Conservation (phyloP, 2,888 invertebrate species). For the Polydesmus complanatus region DNA sequence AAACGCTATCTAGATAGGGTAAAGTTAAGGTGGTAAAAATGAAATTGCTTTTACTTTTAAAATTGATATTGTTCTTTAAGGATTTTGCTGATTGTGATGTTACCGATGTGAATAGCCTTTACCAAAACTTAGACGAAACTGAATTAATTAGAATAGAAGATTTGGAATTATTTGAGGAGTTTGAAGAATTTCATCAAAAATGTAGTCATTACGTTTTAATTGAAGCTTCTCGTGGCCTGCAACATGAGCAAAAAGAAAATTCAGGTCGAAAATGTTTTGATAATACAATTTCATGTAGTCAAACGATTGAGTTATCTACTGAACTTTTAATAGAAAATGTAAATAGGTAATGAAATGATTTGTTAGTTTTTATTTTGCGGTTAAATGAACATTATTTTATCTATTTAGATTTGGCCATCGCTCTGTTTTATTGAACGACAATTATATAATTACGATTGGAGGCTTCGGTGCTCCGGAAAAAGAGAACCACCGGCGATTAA, state of each 20-base stretch:
- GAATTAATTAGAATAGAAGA: conserved; percentile 29
- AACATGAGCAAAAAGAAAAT: not conserved
- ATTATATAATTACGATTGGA: conserved; percentile 16
- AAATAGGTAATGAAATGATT: no score
- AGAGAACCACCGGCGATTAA: conserved; percentile 3
- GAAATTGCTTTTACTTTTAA: not conserved
- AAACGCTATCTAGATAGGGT: conserved; percentile 30
- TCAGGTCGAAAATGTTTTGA: not conserved
- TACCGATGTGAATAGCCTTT: conserved; percentile 33
- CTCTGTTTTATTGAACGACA: conserved; percentile 2
- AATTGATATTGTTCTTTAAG: conserved; percentile 21
- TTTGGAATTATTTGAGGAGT: conserved; percentile 39
- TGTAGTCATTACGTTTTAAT: conserved; percentile 37
- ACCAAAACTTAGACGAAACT: conserved; percentile 20
- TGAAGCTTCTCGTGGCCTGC: conserved; percentile 23
- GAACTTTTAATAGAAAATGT: not conserved
- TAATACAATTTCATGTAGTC: not conserved
- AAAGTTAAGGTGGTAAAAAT: conserved; percentile 20
- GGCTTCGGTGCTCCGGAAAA: conserved; percentile 20
- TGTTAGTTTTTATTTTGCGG: no score
- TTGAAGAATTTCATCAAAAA: conserved; percentile 38
- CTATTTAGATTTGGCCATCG: conserved; percentile 12
- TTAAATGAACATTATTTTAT: no score
- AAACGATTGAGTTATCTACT: not conserved
- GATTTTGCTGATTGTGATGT: conserved; percentile 29